These are phyloP conservation scores for Lordiphosa clarofinis DNA, from an alignment of 1,140 invertebrate genomes.

Conservation along the genomic window DNA sequence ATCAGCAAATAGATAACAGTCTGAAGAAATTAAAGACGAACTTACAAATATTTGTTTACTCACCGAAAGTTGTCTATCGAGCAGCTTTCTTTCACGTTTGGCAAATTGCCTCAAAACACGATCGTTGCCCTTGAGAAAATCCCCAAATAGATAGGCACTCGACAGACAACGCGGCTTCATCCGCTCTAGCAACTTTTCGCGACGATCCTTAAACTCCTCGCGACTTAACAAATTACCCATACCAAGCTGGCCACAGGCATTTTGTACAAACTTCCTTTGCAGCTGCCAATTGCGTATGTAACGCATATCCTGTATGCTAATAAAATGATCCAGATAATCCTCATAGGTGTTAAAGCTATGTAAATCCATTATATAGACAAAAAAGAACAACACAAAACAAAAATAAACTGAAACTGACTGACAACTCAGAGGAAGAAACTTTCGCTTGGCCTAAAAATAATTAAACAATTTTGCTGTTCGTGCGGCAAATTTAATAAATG, in stretches of 20 bases:
- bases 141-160: constrained; percentile 13
- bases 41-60: too few species aligned
- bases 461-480: constrained; percentile 48
- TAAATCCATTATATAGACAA: constrained; percentile 18
- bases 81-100: constrained; percentile 21
- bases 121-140: constrained; percentile 14
- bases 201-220: constrained; percentile 16
- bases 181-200: not conserved
- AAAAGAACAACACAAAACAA: not conserved
- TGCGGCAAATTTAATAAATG: constrained; percentile 70
- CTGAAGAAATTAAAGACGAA: constrained; percentile 2
- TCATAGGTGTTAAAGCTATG: constrained; percentile 19
- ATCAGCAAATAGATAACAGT: constrained; percentile 41
- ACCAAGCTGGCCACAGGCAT: constrained; percentile 24
- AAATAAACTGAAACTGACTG: not conserved
- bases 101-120: constrained; percentile 36
- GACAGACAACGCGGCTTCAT: constrained; percentile 4
- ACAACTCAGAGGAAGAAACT: constrained; percentile 16
- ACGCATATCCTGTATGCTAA: constrained; percentile 24
- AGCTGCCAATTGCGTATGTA: constrained; percentile 24
- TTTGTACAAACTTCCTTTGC: constrained; percentile 22
- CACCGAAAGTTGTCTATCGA: constrained; percentile 37
- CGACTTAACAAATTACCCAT: constrained; percentile 30
- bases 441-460: constrained; percentile 32
- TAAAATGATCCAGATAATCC: constrained; percentile 41